phyloP scores from a whole-genome alignment of 2,888 invertebrate species.

The Leucophenga montana region DNA sequence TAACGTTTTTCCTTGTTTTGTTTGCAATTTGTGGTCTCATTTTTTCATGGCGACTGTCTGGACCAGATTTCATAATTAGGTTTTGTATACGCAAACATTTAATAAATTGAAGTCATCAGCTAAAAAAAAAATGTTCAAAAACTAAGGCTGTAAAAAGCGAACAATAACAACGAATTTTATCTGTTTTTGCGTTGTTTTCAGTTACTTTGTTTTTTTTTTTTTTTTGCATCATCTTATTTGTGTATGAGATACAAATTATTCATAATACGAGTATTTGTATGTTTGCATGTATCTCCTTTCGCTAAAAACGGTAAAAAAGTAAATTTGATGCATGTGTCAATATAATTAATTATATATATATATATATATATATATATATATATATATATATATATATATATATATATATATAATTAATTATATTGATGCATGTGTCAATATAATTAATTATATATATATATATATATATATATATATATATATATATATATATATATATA shows the following conservation, averaged over 20 bases:
- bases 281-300: conserved; percentile 58
- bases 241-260: too few species aligned
- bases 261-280: background rate
- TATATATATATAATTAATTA: too few species aligned
- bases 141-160: background rate
- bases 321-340: conserved; percentile 63
- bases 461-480: too few species aligned
- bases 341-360: conserved; percentile 5
- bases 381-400: too few species aligned
- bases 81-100: background rate
- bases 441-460: too few species aligned
- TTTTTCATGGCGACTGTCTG: conserved; percentile 33
- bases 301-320: conserved; percentile 72
- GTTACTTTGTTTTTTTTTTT: background rate
- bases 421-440: conserved; percentile 57
- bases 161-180: conserved; percentile 18
- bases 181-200: conserved; percentile 11
- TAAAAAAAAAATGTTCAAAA: conserved; percentile 12
- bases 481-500: too few species aligned
- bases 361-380: too few species aligned
- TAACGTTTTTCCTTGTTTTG: too few species aligned
- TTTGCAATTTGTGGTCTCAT: background rate
- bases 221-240: too few species aligned
- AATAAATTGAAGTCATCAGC: background rate
- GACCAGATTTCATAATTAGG: conserved; percentile 24